Base-by-base conservation (phyloP, 2,888 invertebrate genomes). In the Trissolcus brochymenae region DNA sequence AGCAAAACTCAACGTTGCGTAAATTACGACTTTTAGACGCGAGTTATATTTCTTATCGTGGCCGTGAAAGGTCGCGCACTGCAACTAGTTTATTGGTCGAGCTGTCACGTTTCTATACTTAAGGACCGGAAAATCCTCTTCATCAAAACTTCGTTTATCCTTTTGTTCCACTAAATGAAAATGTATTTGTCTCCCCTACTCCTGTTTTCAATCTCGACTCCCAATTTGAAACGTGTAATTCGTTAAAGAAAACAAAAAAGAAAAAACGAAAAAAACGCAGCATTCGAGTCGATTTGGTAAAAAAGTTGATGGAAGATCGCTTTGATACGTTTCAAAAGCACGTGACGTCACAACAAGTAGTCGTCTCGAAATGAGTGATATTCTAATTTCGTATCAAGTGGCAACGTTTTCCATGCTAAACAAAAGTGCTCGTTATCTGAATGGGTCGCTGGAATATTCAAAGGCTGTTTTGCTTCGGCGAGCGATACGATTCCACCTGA, bases 401-500 rank as follows among this genome's bases (percentile, higher is more conserved):
- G 60, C 35, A 14, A 54, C 40, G 56, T 76, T 76, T 68, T 64
- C 29, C 60, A 55, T 60, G 54, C 50, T 59, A 65, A 68, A 79
- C 79, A 76, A 73, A 79, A 72, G 68, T 60, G 64, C 65, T 79
- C 55, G 78, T 79, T 79, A 79, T 79, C 75, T 79, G 68, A 76
- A 64, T 67, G 54, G 56, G 60, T 68, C 57, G 68, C 54, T 62
- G 53, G 73, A 78, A 78, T 80, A 80, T 76, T 78, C 71, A 79
- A 75, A 78, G 72, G 71, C 71, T 76, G 76, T 73, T 76, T 74
- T 62, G 76, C 67, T 59, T 61, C 40, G 64, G 65, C 56, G 55
- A 72, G 64, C 50, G 72, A 80, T 72, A 79, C 76, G 79, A 79
- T 79, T 78, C 71, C 79, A 76, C 76, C 78, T 62, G 78, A 72